Base-by-base conservation (phyloP, 2,888 invertebrate species). In the Trilocha varians region DNA sequence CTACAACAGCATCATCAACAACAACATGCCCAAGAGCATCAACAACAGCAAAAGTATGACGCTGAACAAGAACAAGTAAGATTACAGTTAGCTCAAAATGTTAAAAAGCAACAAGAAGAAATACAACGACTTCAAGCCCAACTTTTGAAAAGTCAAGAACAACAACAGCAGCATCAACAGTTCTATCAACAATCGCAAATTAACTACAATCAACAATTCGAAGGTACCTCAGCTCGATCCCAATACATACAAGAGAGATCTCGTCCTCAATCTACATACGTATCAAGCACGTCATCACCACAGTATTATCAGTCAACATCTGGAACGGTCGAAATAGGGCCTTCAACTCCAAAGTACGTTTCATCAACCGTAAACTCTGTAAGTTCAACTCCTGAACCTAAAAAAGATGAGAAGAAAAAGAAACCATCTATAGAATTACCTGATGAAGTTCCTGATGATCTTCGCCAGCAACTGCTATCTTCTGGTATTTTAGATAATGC, bases 401-500 rank as follows among this genome's bases (percentile, higher is more conserved):
- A 74, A 17, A 87, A 87, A 44, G 87, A 87, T 41, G 87, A 87
- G 42, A 88, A 87, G 55, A 90, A 89, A 55, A 86, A 87, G 40
- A 88, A 87, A 60, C 82, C 87, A 33, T 40, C 70, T 2, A 68
- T 88, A 45, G 87, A 90, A 51, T 77, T 96, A 35, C 96, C 96
- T 9, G 95, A 94, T 58, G 95, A 96, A 83, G 95, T 95, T 5
- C 96, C 96, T 3, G 95, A 94, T 51, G 95, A 96, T 57, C 86
- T 96, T 36, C 88, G 95, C 34, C 89, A 94, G 64, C 95, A 96
- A 59, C 78, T 96, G 4, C 75, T 95, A 36, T 91, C 93, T 38
- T 95, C 95, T 0, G 96, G 96, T 33, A 95, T 96, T 55, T 79
- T 96, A 42, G 92, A 93, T 53, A 94, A 95, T 62, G 95, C 95